Evolutionary conservation across 2,113 vertebrate genomes (phyloP).

Genomic region (Dromiciops gliroides): DNA sequence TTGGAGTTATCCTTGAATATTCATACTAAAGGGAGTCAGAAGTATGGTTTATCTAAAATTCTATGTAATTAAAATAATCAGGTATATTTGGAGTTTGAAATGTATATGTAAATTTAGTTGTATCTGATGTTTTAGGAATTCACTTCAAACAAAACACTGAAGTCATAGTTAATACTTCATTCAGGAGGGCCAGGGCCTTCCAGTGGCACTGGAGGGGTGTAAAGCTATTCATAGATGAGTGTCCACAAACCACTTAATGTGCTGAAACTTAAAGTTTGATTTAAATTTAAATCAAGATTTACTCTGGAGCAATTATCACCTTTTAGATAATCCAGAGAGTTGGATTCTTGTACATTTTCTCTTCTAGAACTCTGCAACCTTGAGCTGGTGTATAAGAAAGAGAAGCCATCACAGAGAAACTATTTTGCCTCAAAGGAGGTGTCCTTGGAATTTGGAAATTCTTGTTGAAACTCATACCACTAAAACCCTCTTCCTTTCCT

Average conservation of each 20-base stretch:
- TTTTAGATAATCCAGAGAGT: background rate
- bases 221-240: background rate
- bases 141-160: background rate
- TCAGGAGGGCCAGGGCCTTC: background rate
- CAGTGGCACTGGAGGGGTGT: background rate
- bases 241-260: background rate
- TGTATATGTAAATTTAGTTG: background rate
- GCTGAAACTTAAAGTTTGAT: background rate
- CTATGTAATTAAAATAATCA: background rate
- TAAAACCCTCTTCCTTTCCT: background rate
- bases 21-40: background rate
- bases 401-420: background rate
- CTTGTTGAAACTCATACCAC: background rate
- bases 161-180: background rate
- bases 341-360: background rate
- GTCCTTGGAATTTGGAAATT: background rate
- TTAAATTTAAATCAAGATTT: background rate
- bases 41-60: background rate
- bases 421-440: background rate
- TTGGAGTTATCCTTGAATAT: background rate
- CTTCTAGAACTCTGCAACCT: background rate
- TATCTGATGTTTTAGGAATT: background rate
- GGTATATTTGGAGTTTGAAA: background rate
- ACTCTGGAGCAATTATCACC: background rate
- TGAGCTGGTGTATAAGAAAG: background rate